phyloP scores from a whole-genome alignment of 2,888 invertebrate species.

The Eristalis intricaria region DNA sequence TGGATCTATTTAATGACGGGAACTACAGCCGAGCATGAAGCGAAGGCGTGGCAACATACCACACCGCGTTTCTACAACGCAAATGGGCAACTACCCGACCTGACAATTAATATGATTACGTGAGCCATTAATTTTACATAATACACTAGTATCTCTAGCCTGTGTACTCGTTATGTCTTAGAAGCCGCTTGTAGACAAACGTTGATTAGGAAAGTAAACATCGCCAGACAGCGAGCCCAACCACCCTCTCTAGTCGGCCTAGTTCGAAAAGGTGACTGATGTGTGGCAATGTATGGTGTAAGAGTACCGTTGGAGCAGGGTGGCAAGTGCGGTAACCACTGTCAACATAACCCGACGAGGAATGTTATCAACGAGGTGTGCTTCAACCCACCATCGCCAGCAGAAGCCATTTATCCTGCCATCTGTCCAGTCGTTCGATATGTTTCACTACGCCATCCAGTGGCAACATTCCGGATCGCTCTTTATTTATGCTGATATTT shows the following conservation, averaged over 20 bases:
- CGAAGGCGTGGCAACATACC: slow-evolving; percentile 63
- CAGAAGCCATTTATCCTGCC: slow-evolving; percentile 43
- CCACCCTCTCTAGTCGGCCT: not conserved
- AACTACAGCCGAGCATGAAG: slow-evolving; percentile 47
- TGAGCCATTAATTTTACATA: slow-evolving; percentile 57
- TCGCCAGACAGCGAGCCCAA: not conserved
- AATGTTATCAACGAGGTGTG: slow-evolving; percentile 15
- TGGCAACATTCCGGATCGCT: slow-evolving; percentile 43
- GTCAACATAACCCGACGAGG: slow-evolving; percentile 4
- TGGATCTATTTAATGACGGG: slow-evolving; percentile 64
- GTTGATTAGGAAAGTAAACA: slow-evolving; percentile 16
- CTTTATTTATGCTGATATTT: slow-evolving; percentile 32
- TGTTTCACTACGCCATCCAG: slow-evolving; percentile 40
- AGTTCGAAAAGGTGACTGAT: not conserved
- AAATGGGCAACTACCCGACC: slow-evolving; percentile 30
- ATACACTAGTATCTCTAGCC: slow-evolving; percentile 39
- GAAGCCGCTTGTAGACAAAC: slow-evolving; percentile 4
- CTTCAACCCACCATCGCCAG: not conserved
- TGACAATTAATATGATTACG: slow-evolving; percentile 65
- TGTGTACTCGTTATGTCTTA: not conserved
- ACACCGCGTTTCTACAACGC: slow-evolving; percentile 12
- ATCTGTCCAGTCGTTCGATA: slow-evolving; percentile 36
- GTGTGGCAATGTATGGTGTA: not conserved
- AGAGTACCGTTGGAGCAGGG: slow-evolving; percentile 8
- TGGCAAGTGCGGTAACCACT: slow-evolving; percentile 12